These are phyloP conservation scores for Mohoua ochrocephala DNA, from an alignment of 2,113 vertebrate genomes.

Conservation along the genomic window DNA sequence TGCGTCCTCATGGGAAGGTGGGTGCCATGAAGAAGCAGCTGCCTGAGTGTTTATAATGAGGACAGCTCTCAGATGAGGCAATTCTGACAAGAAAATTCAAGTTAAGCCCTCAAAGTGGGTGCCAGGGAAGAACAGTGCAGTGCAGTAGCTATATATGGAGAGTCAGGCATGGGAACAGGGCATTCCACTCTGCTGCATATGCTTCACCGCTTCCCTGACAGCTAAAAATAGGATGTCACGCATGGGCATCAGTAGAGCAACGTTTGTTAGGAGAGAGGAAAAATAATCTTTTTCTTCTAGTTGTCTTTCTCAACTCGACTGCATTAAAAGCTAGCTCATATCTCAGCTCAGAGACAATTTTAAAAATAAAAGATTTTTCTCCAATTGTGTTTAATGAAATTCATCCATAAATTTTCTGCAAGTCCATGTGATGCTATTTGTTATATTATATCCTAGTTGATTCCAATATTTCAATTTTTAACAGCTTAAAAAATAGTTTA, in stretches of 20 bases:
- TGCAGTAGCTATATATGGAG: constrained; percentile 29
- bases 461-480: neutral
- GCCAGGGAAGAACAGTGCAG: neutral
- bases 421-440: neutral
- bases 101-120: neutral
- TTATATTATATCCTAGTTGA: neutral
- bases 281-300: neutral
- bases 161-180: neutral
- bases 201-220: neutral
- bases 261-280: neutral
- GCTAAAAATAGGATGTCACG: neutral
- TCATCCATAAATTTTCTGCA: neutral
- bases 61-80: neutral
- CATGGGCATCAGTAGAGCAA: neutral
- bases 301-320: neutral
- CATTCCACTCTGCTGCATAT: neutral
- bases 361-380: neutral
- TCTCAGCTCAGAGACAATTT: neutral
- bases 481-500: neutral
- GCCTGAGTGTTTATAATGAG: neutral
- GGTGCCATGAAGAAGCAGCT: neutral
- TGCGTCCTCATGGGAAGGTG: neutral
- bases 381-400: neutral
- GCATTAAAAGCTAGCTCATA: neutral
- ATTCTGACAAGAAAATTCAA: constrained; percentile 9